Conservation (phyloP, 2,113 vertebrate species). For the Antigone vipio region DNA sequence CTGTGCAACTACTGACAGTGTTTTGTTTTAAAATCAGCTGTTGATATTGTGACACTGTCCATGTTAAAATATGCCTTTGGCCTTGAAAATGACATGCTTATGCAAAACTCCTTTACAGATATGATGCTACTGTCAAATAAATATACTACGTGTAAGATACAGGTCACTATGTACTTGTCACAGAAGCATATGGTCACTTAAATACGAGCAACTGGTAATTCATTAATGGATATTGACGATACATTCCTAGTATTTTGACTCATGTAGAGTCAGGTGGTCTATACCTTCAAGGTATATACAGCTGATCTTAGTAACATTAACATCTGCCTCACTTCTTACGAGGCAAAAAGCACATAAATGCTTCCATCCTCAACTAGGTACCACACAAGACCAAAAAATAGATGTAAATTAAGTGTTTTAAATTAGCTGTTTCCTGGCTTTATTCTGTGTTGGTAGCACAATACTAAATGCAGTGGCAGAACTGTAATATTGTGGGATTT, state of each 20-base stretch:
- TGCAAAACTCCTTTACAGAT: not conserved
- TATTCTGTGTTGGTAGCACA: not conserved
- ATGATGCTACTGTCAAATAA: not conserved
- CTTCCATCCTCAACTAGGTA: not conserved
- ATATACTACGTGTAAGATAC: not conserved
- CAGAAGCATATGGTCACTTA: constrained; percentile 24
- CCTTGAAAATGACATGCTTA: not conserved
- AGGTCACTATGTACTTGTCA: not conserved
- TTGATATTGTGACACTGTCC: not conserved
- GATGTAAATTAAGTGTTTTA: not conserved
- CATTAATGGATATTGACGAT: not conserved
- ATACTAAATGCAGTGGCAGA: not conserved
- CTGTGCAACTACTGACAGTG: not conserved
- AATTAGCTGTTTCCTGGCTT: not conserved
- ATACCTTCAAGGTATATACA: constrained; percentile 23
- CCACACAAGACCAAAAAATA: constrained; percentile 30
- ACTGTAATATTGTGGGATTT: not conserved
- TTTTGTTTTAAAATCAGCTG: not conserved
- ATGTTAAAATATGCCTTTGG: not conserved
- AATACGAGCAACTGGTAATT: not conserved
- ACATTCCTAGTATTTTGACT: constrained; percentile 26
- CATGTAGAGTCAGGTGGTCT: constrained; percentile 49
- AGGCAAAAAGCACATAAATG: constrained; percentile 49
- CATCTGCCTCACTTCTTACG: constrained; percentile 34
- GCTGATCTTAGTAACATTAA: constrained; percentile 17